Base-by-base conservation (phyloP, 30 jellyfish, hydroid and myxozoan species). In the Calvadosia cruxmelitensis region DNA sequence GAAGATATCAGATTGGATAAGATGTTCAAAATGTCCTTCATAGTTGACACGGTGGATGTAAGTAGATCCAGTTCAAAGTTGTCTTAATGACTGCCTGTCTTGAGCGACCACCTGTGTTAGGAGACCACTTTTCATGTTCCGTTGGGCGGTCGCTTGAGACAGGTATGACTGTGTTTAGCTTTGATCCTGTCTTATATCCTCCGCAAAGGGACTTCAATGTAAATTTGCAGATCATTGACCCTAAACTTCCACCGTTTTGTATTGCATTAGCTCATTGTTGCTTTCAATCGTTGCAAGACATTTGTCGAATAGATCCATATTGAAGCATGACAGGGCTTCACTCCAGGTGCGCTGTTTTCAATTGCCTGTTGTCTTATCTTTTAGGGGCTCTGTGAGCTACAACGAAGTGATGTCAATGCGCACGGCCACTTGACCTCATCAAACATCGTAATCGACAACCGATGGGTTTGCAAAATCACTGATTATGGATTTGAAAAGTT, bases 391-490 rank as follows among this genome's bases (percentile, higher is more conserved):
- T 52, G 50, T 15, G 98, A 89, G 70, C 65, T 89, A 68, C 98
- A 89, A 36, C 77, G 95, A 29, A 89, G 93, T 67, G 93, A 92
- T 12, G 74, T 89, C n/a, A 85, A 81, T 13, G 79, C 87, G 0
- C 98, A 89, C 64, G 98, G 98, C 3, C 80, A 92, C 3, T 70
- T 89, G 67, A 78, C 86, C 24, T 89, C 98, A 10, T 75, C 81
- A 68, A 89, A 89, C 67, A 81, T 94, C 64, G 92, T 82, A 66
- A 89, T 89, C 29, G 98, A 89, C 77, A 89, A 81, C 78, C 72
- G 98, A 25, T 89, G 98, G 98, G 97, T 87, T 32, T 81, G 94
- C 67, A 89, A 89, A 62, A 81, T 89, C 63, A 77, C 98, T 34
- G 98, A 89, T 42, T 89, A 73, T 77, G 98, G 98, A 2, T 76